phyloP scores from a whole-genome alignment of 2,888 invertebrate genomes.

The Meiosimyza decipiens region DNA sequence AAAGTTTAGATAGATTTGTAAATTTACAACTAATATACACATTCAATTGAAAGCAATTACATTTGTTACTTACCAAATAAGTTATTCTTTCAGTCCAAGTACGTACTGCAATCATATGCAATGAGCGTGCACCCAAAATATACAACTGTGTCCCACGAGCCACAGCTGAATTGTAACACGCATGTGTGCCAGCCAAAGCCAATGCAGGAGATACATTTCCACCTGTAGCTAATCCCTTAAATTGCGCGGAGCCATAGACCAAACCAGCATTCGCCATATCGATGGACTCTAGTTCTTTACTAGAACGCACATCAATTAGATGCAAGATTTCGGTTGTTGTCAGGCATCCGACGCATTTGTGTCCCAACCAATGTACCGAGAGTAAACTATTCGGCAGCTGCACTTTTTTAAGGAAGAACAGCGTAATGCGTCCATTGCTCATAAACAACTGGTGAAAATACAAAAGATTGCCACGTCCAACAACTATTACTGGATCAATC shows the following conservation, averaged over 20 bases:
- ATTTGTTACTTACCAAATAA: slow-evolving; percentile 68
- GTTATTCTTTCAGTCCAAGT: slow-evolving; percentile 77
- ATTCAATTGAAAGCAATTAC: too few relatives aligned
- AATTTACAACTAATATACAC: too few relatives aligned
- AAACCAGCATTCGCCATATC: slow-evolving; percentile 84
- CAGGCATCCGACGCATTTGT: slow-evolving; percentile 83
- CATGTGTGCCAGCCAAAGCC: slow-evolving; percentile 71
- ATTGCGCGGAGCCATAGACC: slow-evolving; percentile 86
- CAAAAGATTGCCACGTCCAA: slow-evolving; percentile 85
- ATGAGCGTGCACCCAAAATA: slow-evolving; percentile 75
- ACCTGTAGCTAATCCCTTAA: slow-evolving; percentile 92
- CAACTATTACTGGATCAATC: slow-evolving; percentile 87
- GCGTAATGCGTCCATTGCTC: slow-evolving; percentile 69
- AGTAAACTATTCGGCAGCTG: slow-evolving; percentile 75
- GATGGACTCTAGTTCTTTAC: slow-evolving; percentile 85
- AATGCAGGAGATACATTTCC: slow-evolving; percentile 84
- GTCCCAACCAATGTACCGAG: slow-evolving; percentile 84
- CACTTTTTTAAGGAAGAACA: slow-evolving; percentile 77
- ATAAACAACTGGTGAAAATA: slow-evolving; percentile 81
- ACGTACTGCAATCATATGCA: slow-evolving; percentile 72
- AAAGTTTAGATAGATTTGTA: too few relatives aligned
- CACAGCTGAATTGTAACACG: slow-evolving; percentile 79
- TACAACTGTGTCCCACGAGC: slow-evolving; percentile 76
- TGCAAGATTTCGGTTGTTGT: slow-evolving; percentile 87
- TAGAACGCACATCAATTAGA: slow-evolving; percentile 88